phyloP scores from a whole-genome alignment of 2,113 vertebrate species.

The Gallinago undulata region DNA sequence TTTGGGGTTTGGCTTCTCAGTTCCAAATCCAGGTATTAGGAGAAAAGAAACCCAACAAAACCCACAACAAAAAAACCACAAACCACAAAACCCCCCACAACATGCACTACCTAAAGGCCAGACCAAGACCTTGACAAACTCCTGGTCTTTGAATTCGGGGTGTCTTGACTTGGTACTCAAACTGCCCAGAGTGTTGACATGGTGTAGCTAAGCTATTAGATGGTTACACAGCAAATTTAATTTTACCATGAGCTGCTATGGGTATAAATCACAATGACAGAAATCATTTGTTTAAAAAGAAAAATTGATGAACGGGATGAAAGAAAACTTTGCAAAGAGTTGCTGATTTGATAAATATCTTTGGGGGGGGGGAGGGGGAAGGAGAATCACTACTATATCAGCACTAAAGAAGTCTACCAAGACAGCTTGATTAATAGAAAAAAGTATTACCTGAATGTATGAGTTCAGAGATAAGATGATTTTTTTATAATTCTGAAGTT shows the following conservation, averaged over 20 bases:
- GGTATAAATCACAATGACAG: slow-evolving; percentile 4
- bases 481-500: background rate
- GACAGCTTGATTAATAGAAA: too few relatives aligned
- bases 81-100: too few relatives aligned
- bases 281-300: background rate
- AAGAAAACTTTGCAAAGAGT: background rate
- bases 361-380: background rate
- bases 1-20: background rate
- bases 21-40: background rate
- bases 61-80: too few relatives aligned
- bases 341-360: background rate
- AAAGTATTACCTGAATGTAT: background rate
- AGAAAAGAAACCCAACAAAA: background rate
- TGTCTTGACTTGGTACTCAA: background rate
- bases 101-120: background rate
- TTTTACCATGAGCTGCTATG: background rate
- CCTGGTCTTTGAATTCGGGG: background rate
- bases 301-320: background rate
- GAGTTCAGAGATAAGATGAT: background rate
- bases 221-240: background rate
- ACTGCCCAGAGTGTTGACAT: background rate
- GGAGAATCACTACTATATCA: background rate
- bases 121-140: accelerated
- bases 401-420: background rate
- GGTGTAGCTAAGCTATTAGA: background rate